Percentiles rank a stretch among this genome's conserved stretches.
Conservation (phyloP, 2,113 vertebrate species). For the Actinemys pallida region DNA sequence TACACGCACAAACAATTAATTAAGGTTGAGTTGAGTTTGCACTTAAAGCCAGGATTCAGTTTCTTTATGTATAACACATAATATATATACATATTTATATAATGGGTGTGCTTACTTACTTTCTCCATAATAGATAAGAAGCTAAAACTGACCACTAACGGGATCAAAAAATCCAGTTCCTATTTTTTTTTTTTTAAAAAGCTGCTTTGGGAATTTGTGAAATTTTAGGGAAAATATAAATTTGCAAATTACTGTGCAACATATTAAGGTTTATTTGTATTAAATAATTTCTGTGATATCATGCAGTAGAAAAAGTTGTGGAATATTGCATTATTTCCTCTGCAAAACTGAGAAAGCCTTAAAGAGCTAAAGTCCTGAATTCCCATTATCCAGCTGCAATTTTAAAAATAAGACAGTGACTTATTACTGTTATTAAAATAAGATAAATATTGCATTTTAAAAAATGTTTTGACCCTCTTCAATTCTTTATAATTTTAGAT, state of each 20-base stretch:
- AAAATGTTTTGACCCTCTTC: not conserved
- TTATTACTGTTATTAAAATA: not conserved
- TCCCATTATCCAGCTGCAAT: not conserved
- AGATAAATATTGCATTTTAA: not conserved
- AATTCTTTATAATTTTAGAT: slow-evolving; percentile 55
- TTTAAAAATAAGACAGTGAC: not conserved
- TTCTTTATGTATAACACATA: not conserved
- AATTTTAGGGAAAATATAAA: not conserved
- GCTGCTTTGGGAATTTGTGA: not conserved
- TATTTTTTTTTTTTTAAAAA: not conserved
- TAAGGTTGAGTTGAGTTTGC: not conserved
- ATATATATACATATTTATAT: not conserved
- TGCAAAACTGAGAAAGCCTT: slow-evolving; percentile 4
- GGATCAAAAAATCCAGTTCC: not conserved
- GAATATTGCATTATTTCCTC: not conserved
- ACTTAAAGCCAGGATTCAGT: not conserved
- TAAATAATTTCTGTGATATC: not conserved
- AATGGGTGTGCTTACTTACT: not conserved
- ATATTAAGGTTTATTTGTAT: not conserved
- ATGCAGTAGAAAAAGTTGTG: not conserved
- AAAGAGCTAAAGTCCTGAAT: not conserved
- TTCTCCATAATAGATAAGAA: not conserved
- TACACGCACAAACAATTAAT: not conserved
- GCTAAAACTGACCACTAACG: not conserved
- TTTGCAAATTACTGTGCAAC: not conserved